Evolutionary conservation across 2,797 vertebrate genomes (phyloP), one percentile per base, ranked within the genome.

Genomic region (Danio kyathit): DNA sequence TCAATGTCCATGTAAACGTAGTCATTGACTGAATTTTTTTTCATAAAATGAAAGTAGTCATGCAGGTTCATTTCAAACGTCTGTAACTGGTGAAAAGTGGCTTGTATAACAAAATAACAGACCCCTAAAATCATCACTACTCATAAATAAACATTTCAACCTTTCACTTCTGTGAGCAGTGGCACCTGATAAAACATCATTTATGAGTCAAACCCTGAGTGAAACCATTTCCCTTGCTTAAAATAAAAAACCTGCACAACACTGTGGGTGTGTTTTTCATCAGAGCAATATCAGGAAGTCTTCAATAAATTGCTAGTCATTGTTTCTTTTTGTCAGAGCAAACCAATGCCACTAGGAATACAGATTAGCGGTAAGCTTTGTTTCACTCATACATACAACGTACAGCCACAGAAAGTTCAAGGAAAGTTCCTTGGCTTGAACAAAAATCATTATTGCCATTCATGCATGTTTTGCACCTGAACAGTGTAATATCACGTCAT

Each of bases 291-390:
- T 67, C 16, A 2, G 38, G 46, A 41, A 70, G 54, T 16, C 54
- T 70, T 40, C 12, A 60, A 70, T 52, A 71, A 52, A 61, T 61
- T 52, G 38, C 44, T 43, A 29, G 46, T 79, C 66, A 71, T 70
- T 0, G 11, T 44, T 79, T 70, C 29, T 64, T 16, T 52, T 61
- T 49, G 44, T 52, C 73, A 61, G 46, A 61, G 14, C 17, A 29
- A 21, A 49, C 44, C 12, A 8, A 49, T 59, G n/a, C 29, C 10
- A 12, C 19, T 48, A 5, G 16, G 54, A 69, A 57, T 21, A 73
- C 40, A 29, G 51, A 43, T 64, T 61, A 38, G 40, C 1, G 12
- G 41, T 6, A 40, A 29, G 52, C 44, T 52, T 67, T 10, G 11
- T 46, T 29, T 79, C 54, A n/a, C 56, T 79, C 29, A n/a, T 29